phyloP scores from a whole-genome alignment of 2,888 invertebrate species.

The Petrolisthes manimaculis region DNA sequence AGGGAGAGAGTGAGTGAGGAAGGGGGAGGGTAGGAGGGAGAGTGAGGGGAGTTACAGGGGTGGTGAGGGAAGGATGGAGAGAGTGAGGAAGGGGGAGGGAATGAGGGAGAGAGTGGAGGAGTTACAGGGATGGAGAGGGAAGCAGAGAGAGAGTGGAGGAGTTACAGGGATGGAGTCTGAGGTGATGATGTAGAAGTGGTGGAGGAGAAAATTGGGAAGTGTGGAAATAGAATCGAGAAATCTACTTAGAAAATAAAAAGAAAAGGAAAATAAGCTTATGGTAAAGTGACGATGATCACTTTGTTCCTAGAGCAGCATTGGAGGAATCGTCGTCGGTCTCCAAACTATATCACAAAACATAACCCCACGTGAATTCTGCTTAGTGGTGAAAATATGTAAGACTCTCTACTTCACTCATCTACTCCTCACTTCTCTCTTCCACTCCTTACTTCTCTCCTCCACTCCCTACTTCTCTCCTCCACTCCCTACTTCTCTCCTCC shows the following conservation, averaged over 20 bases:
- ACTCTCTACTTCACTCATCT: too few species aligned
- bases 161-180: background rate
- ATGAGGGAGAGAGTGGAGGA: slow-evolving; percentile 7
- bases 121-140: slow-evolving; percentile 6
- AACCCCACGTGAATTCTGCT: too few species aligned
- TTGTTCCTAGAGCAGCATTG: too few species aligned
- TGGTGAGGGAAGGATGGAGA: background rate
- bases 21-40: background rate
- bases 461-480: background rate
- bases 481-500: background rate
- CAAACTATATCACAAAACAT: too few species aligned
- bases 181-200: background rate
- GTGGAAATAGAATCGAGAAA: background rate
- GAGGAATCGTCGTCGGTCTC: too few species aligned
- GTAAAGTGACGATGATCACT: too few species aligned
- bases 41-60: background rate
- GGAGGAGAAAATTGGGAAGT: background rate
- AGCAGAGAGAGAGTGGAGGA: background rate
- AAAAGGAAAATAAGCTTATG: too few species aligned
- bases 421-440: too few species aligned
- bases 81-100: background rate
- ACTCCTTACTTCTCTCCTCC: background rate
- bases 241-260: background rate
- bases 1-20: background rate
- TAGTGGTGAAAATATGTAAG: too few species aligned